Base-by-base conservation (phyloP, 2,888 invertebrate genomes). In the Emmelina monodactyla region DNA sequence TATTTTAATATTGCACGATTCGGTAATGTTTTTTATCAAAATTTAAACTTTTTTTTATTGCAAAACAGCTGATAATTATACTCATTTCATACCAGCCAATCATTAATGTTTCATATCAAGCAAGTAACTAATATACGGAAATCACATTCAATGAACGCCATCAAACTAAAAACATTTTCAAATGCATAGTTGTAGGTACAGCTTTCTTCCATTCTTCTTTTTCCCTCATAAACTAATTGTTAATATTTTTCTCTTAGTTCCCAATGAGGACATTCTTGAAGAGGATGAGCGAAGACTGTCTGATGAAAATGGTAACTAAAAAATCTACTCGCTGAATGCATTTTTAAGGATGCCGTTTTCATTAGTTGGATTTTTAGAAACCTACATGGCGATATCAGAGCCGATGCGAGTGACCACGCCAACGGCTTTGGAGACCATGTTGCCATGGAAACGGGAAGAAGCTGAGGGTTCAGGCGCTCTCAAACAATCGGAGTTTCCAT, bases 401-500 rank as follows among this genome's bases (percentile, higher is more conserved):
- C 83, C 85, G 51, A 84, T 88, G 44, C 83, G 91, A 22, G 91
- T 91, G 35, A 88, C 91, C 33, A 92, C 92, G 32, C 94, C 92
- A 16, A 94, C 94, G 2, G 91, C 92, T 2, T 92, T 91, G 2
- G 94, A 95, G 75, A 89, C 89, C 31, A 88, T 92, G 83, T 82
- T 95, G 56, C 96, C 96, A 34, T 96, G 96, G 95, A 94, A 94
- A 78, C 85, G 94, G 4, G 91, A 89, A 51, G 91, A 90, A 53
- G 87, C 87, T 35, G 86, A 87, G 44, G 85, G 85, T 1, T 84
- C 84, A 10, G 79, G 86, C 49, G 85, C 88, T 48, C 69, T 88
- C 34, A 85, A 89, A 52, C 92, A 92, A 60, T 89, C 90, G 29
- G 95, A 96, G 66, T 95, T 95, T 61, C 96, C 96, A 9, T 88